Evolutionary conservation across 2,797 vertebrate genomes (phyloP).

Genomic region (Zalophus californianus): DNA sequence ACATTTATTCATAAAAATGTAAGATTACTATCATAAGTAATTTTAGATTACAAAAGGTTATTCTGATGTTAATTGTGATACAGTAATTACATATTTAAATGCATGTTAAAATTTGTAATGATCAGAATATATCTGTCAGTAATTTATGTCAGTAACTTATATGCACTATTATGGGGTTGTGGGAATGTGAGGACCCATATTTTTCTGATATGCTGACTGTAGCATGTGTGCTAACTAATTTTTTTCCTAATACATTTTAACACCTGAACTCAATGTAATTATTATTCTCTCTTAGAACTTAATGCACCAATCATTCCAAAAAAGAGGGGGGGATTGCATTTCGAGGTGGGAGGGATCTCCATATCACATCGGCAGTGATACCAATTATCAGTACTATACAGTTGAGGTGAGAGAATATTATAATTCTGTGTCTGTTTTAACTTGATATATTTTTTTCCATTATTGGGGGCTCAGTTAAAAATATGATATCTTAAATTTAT

Average conservation of each 20-base stretch:
- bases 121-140: conserved; percentile 16
- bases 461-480: background rate
- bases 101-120: conserved; percentile 15
- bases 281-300: conserved; percentile 77
- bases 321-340: conserved; percentile 68
- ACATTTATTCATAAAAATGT: background rate
- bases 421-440: conserved; percentile 70
- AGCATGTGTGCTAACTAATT: conserved; percentile 6
- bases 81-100: conserved; percentile 46
- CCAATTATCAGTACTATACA: conserved; percentile 65
- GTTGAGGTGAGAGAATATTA: conserved; percentile 62
- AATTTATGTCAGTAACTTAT: background rate
- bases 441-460: conserved; percentile 38
- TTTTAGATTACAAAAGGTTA: background rate
- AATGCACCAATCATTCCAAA: conserved; percentile 75
- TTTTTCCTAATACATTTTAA: conserved; percentile 53
- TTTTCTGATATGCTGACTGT: conserved; percentile 51
- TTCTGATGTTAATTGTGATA: conserved; percentile 19
- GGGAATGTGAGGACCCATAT: background rate
- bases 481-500: background rate
- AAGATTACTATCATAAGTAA: background rate
- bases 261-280: conserved; percentile 62
- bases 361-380: conserved; percentile 71
- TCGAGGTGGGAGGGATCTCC: conserved; percentile 58
- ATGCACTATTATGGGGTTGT: background rate